phyloP scores from a whole-genome alignment of 1,140 invertebrate genomes.

The Pteromalus puparum region DNA sequence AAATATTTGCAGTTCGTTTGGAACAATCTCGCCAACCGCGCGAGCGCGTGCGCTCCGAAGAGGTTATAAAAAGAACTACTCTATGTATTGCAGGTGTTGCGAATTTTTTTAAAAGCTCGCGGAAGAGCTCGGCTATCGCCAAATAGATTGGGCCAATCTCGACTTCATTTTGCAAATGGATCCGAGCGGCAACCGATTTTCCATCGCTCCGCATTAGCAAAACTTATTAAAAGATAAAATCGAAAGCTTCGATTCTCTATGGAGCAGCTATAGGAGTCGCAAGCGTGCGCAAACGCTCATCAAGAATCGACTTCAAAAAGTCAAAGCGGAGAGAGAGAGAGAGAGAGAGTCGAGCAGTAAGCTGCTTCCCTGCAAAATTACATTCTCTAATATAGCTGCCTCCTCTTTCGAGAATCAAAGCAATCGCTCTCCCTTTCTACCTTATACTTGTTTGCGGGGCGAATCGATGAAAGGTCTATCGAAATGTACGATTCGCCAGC shows the following conservation, averaged over 20 bases:
- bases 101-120: too few species aligned
- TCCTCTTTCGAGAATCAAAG: background rate
- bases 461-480: background rate
- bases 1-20: constrained; percentile 28
- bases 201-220: background rate
- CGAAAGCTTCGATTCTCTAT: background rate
- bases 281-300: background rate
- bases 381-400: too few species aligned
- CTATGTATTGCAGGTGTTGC: background rate
- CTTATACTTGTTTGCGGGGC: background rate
- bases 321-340: background rate
- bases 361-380: background rate
- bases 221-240: background rate
- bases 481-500: background rate
- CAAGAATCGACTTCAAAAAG: background rate
- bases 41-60: too few species aligned
- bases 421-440: too few species aligned
- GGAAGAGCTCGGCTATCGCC: too few species aligned
- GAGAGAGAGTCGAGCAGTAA: background rate
- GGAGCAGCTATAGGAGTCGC: too few species aligned
- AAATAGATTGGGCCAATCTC: background rate
- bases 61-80: background rate
- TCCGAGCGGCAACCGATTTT: too few species aligned
- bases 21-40: background rate
- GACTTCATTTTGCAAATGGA: constrained; percentile 10